A percentile compares a stretch with the other conserved stretches of the same genome.
Evolutionary conservation across 1,140 invertebrate species (phyloP).

Genomic region (Sitodiplosis mosellana): DNA sequence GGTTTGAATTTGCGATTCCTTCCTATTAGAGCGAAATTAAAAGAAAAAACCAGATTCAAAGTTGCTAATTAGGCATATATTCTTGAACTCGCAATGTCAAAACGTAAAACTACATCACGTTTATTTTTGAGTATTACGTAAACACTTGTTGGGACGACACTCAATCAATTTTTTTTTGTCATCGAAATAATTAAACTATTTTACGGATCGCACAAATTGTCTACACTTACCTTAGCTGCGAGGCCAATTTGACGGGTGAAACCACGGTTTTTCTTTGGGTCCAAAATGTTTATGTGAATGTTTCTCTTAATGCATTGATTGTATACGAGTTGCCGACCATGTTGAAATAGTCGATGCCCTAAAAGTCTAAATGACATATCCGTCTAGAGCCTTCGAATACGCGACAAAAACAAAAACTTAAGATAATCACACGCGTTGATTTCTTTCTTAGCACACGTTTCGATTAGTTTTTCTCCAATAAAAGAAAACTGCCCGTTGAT

Average conservation of each 20-base stretch:
- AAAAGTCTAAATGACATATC: constrained; percentile 33
- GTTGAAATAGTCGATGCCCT: constrained; percentile 30
- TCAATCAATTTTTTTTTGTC: too few species aligned
- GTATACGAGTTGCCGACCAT: constrained; percentile 33
- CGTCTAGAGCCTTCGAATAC: too few species aligned
- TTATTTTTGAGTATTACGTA: background rate
- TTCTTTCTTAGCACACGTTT: too few species aligned
- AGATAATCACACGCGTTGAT: too few species aligned
- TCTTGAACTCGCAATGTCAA: background rate
- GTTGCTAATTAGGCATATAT: background rate
- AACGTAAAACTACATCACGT: background rate
- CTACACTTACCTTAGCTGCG: too few species aligned
- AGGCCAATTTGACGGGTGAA: too few species aligned
- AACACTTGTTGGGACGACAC: constrained; percentile 7
- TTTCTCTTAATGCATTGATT: constrained; percentile 26
- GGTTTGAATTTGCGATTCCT: background rate
- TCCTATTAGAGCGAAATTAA: background rate
- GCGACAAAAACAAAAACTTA: too few species aligned
- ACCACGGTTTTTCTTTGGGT: constrained; percentile 25
- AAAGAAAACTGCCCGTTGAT: too few species aligned
- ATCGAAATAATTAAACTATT: too few species aligned
- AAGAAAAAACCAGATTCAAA: background rate
- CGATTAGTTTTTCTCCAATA: too few species aligned
- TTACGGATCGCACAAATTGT: too few species aligned
- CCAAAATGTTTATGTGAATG: constrained; percentile 31